phyloP scores from a whole-genome alignment of 2,797 vertebrate species.

The Tapera naevia region DNA sequence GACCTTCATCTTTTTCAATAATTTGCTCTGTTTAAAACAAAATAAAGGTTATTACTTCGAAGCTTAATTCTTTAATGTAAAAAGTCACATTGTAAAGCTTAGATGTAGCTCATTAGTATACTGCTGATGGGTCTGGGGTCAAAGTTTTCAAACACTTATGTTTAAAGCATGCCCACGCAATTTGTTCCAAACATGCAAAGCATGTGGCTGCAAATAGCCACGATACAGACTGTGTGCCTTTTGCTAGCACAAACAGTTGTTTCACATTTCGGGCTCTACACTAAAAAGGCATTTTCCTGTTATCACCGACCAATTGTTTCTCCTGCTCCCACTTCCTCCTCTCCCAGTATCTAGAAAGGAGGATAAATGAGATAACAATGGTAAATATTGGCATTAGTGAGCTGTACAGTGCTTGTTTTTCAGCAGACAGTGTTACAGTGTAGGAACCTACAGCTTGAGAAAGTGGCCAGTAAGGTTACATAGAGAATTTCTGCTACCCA shows the following conservation, averaged over 20 bases:
- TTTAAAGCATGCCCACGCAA: background rate
- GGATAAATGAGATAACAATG: background rate
- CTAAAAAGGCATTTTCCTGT: conserved; percentile 7
- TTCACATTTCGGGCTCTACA: background rate
- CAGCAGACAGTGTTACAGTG: background rate
- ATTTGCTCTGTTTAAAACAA: conserved; percentile 92
- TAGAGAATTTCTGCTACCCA: background rate
- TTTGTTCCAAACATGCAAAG: background rate
- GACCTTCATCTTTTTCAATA: conserved; percentile 98
- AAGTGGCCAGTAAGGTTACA: background rate
- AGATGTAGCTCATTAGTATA: conserved; percentile 5
- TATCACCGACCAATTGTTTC: conserved; percentile 12
- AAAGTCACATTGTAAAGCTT: conserved; percentile 70
- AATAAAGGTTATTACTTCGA: conserved; percentile 73
- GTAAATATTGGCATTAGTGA: conserved; percentile 27
- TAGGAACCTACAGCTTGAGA: background rate
- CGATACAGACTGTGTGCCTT: background rate
- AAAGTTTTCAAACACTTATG: background rate
- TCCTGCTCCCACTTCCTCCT: conserved; percentile 44
- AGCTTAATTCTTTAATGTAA: conserved; percentile 69
- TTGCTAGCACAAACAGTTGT: background rate
- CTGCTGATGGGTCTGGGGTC: background rate
- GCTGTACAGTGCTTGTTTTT: conserved; percentile 20
- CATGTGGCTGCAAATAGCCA: background rate
- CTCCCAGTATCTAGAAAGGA: conserved; percentile 17